A percentile compares a stretch with the other conserved stretches of the same genome.
Evolutionary conservation across 1,140 invertebrate genomes (phyloP).

Genomic region (Pseudomyrmex dendroicus): DNA sequence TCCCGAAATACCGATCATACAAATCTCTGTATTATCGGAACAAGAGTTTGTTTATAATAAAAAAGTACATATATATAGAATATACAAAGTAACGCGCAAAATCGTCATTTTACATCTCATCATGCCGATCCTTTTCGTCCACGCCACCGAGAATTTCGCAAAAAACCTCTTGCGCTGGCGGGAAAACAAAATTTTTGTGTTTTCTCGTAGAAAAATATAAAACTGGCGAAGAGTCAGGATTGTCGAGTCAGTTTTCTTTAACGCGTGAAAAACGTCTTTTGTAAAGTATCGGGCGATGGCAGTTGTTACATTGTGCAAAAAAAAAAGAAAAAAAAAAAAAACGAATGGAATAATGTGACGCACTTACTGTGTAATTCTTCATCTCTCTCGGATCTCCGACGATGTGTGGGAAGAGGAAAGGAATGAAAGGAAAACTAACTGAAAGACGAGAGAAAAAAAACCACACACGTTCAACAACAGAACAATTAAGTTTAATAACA

Average conservation of each 20-base stretch:
- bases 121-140: too few species aligned
- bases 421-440: background rate
- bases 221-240: background rate
- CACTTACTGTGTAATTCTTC: background rate
- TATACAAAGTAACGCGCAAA: background rate
- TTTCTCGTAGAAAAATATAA: too few species aligned
- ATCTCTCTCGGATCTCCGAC: background rate
- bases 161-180: too few species aligned
- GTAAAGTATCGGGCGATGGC: background rate
- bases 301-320: too few species aligned
- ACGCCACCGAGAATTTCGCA: too few species aligned
- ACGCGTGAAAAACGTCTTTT: background rate
- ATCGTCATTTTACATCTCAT: too few species aligned
- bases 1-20: conserved; percentile 28
- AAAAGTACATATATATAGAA: conserved; percentile 30
- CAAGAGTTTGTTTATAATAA: conserved; percentile 72
- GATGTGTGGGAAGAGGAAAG: background rate
- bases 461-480: conserved; percentile 40
- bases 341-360: background rate
- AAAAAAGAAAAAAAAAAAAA: too few species aligned
- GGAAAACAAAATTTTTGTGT: too few species aligned
- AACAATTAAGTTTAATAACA: conserved; percentile 65
- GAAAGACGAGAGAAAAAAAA: conserved; percentile 17
- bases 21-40: conserved; percentile 56
- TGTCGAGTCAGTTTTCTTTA: background rate